Evolutionary conservation across 1,140 invertebrate species (phyloP), one percentile per base, ranked within the genome.

Genomic region (Achroia grisella): DNA sequence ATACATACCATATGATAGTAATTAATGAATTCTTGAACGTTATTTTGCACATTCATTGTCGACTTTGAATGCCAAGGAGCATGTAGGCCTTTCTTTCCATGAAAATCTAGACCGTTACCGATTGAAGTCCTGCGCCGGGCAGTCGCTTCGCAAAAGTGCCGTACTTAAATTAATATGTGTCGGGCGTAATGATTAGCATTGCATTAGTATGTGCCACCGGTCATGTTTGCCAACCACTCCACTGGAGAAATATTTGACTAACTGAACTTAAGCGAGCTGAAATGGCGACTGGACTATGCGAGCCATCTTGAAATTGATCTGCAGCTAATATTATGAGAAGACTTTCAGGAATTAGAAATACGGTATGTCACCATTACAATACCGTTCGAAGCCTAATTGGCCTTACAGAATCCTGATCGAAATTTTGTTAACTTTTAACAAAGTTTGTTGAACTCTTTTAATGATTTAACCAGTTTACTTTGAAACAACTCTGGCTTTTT

Each of bases 111-210:
- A 71, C 71, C 66, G 71, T 75, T 75, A 80, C 62, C 53, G 62
- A 67, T 66, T 63, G 35, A 12, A 23, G 33, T 13, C 10, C 15
- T 37, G 9, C 17, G 35, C 17, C 35, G 35, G 4, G 12, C 14
- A 9, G 13, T 17, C 13, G 6, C 9, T 35, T 14, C 14, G 33
- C 33, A n/a, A 17, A 69, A 74, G 67, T 70, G 64, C 64, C 75
- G 62, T 76, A 70, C 56, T 67, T 48, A 71, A 75, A 81, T 79
- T 73, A 77, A 77, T 81, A 81, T 79, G 73, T 75, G 66, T 62
- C 65, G 53, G 56, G 52, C 68, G 70, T 72, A 73, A 64, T 71
- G 54, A 71, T 73, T 75, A 72, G 64, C 71, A 76, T 74, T 57
- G 48, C 73, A 78, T 77, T 79, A 70, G 62, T 74, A 74, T 81